These are phyloP conservation scores for Oreotragus oreotragus DNA, from an alignment of 2,113 vertebrate species.

Conservation along the genomic window DNA sequence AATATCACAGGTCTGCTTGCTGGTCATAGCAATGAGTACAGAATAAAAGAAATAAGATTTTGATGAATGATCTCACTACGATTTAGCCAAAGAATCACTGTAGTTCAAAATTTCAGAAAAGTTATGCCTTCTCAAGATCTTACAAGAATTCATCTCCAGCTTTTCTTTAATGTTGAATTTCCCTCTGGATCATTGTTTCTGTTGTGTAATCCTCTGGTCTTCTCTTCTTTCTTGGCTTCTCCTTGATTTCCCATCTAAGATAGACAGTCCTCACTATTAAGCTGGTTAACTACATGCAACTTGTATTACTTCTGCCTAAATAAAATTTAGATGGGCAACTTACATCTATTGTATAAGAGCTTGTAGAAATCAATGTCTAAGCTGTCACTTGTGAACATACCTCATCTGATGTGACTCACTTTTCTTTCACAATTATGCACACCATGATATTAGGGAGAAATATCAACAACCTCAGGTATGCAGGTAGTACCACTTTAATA, in stretches of 20 bases:
- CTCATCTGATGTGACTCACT: neutral
- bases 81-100: neutral
- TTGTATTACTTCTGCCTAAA: neutral
- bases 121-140: neutral
- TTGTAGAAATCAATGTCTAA: neutral
- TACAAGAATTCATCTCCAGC: neutral
- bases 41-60: neutral
- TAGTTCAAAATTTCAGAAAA: neutral
- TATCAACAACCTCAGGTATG: neutral
- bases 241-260: neutral
- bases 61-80: neutral
- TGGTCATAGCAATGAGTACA: neutral
- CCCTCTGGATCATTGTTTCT: neutral
- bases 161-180: slow-evolving; percentile 10
- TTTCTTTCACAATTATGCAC: neutral
- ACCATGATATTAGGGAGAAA: neutral
- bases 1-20: neutral
- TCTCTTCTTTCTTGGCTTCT: neutral
- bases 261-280: neutral
- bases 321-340: neutral
- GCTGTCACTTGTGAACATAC: neutral
- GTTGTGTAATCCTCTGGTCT: neutral
- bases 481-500: neutral
- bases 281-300: neutral
- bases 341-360: neutral